Percentiles rank a stretch among this genome's conserved stretches.
Conservation (phyloP, 1,140 invertebrate genomes). For the Cydia fagiglandana region DNA sequence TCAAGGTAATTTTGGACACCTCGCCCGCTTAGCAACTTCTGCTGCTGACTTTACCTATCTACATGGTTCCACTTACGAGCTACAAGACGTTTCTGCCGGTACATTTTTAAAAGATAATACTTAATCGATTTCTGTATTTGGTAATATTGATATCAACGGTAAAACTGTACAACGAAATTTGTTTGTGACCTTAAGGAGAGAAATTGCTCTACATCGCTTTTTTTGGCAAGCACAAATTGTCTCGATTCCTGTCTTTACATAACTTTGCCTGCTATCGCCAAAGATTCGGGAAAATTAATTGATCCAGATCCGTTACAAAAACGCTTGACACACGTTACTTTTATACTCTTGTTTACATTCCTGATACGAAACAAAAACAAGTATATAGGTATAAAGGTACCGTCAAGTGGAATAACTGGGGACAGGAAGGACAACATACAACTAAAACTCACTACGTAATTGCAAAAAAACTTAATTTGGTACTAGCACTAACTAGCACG, state of each 20-base stretch:
- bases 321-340: neutral
- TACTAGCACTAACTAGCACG: no score
- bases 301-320: neutral
- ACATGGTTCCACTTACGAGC: constrained; percentile 3
- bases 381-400: no score
- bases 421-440: no score
- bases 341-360: neutral
- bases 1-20: no score
- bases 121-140: neutral
- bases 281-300: neutral
- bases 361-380: no score
- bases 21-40: no score
- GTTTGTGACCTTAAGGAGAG: constrained; percentile 7
- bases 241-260: neutral
- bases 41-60: no score
- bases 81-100: neutral
- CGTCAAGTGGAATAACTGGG: no score
- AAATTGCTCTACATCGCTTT: neutral
- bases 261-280: neutral
- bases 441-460: no score
- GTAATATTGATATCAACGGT: neutral
- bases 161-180: constrained; percentile 7
- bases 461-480: no score
- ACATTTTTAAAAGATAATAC: neutral
- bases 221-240: neutral